Conservation (phyloP, 64 coral and sea anemone genomes). For the Stylophora pistillata region DNA sequence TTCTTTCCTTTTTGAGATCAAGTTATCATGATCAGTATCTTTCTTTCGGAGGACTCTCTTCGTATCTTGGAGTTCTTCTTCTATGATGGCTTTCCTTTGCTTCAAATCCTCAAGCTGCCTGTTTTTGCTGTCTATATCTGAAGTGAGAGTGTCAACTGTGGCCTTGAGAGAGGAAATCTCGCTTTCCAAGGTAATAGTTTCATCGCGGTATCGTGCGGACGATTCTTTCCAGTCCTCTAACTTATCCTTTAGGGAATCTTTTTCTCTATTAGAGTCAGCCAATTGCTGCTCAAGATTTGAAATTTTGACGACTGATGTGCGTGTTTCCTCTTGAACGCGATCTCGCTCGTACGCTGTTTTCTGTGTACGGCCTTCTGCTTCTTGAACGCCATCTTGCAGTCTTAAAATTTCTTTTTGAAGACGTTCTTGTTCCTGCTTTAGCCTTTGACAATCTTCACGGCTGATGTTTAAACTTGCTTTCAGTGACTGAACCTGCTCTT, state of each 20-base stretch:
- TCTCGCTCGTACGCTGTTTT: slow-evolving; percentile 87
- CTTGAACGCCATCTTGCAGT: slow-evolving; percentile 62
- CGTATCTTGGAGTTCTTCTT: slow-evolving; percentile 67
- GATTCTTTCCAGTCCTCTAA: slow-evolving; percentile 83
- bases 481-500: slow-evolving; percentile 79
- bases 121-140: slow-evolving; percentile 61
- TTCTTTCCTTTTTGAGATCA: slow-evolving; percentile 53
- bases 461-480: slow-evolving; percentile 71
- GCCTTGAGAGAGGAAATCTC: slow-evolving; percentile 73
- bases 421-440: slow-evolving; percentile 78
- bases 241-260: slow-evolving; percentile 75
- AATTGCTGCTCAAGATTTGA: slow-evolving; percentile 85
- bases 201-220: slow-evolving; percentile 63
- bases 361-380: slow-evolving; percentile 82
- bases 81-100: slow-evolving; percentile 54
- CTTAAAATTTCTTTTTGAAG: slow-evolving; percentile 82
- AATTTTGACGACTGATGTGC: slow-evolving; percentile 69
- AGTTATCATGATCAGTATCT: slow-evolving; percentile 65
- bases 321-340: slow-evolving; percentile 78
- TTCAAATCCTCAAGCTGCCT: slow-evolving; percentile 76
- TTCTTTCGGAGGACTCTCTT: slow-evolving; percentile 72
- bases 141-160: slow-evolving; percentile 43
- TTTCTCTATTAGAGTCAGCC: slow-evolving; percentile 76
- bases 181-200: slow-evolving; percentile 54
- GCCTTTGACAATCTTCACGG: slow-evolving; percentile 74